Evolutionary conservation across 2,113 vertebrate species (phyloP), one percentile per base, ranked within the genome.

Genomic region (Nanorana parkeri): DNA sequence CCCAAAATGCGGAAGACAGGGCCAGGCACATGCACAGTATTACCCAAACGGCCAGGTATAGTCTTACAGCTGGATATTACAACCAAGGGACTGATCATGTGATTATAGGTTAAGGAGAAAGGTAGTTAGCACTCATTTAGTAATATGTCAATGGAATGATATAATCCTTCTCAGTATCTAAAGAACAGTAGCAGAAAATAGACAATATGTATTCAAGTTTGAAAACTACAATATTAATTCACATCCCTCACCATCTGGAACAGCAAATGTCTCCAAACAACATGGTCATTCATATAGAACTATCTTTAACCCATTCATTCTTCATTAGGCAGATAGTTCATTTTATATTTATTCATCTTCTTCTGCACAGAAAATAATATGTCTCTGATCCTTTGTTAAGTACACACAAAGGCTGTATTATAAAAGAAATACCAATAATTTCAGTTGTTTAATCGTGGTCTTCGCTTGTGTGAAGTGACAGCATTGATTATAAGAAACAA

Each of bases 401-500:
- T 63, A 63, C 21, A 1, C 58, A 71, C 56, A 72, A 64, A 29
- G 68, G 19, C 19, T 80, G 29, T 23, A 72, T 72, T 80, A 63
- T 21, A 80, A 80, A 13, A 63, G 36, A 71, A 78, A 55, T 29
- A 56, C 20, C 41, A 71, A 78, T 51, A 78, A 28, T 41, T 67
- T 78, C 41, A 64, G 19, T 54, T 21, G 64, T 68, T 78, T 78
- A 78, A 67, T 78, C 64, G 51, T 28, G 55, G 16, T 32, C 36
- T 68, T 47, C 51, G n/a, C 26, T 78, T 67, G 77, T 78, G 17
- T 78, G 7, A 66, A 52, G 75, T 77, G 75, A 28, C 75, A 64
- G 60, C 58, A 66, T 17, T 77, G 60, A 77, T 65, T 77, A 77
- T 17, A 66, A 47, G 41, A 77, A 77, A 77, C 61, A 66, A 77